Evolutionary conservation across 2,113 vertebrate species (phyloP).

Genomic region (Pongo pygmaeus): DNA sequence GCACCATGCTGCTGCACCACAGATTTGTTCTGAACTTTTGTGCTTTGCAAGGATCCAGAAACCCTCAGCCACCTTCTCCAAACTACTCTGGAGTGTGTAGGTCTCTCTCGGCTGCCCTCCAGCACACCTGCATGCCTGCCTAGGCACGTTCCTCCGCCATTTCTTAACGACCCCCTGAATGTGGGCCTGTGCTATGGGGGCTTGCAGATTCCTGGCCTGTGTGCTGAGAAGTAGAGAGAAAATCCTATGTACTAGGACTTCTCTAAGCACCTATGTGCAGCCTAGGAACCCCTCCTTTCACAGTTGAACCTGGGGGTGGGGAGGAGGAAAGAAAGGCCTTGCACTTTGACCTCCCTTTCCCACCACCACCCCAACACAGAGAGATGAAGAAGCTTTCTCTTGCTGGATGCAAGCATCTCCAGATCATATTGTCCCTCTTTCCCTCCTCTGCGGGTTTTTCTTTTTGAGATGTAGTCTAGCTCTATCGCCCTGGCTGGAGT

Average conservation of each 20-base stretch:
- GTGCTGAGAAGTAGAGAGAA: background rate
- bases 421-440: background rate
- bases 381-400: background rate
- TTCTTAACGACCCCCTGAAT: background rate
- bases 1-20: background rate
- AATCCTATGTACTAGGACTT: background rate
- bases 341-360: background rate
- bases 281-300: background rate
- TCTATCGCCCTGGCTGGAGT: too few species aligned
- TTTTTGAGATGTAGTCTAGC: too few species aligned
- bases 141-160: background rate
- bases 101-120: background rate
- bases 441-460: background rate
- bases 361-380: too few species aligned
- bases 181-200: background rate
- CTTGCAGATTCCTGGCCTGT: background rate
- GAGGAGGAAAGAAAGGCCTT: background rate
- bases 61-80: background rate
- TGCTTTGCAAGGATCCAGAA: background rate
- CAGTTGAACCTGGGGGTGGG: background rate
- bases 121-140: background rate
- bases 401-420: background rate
- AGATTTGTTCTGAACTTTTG: background rate
- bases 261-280: background rate
- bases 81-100: background rate